phyloP scores from a whole-genome alignment of 2,888 invertebrate species.

The Aspidiotus rigidus region DNA sequence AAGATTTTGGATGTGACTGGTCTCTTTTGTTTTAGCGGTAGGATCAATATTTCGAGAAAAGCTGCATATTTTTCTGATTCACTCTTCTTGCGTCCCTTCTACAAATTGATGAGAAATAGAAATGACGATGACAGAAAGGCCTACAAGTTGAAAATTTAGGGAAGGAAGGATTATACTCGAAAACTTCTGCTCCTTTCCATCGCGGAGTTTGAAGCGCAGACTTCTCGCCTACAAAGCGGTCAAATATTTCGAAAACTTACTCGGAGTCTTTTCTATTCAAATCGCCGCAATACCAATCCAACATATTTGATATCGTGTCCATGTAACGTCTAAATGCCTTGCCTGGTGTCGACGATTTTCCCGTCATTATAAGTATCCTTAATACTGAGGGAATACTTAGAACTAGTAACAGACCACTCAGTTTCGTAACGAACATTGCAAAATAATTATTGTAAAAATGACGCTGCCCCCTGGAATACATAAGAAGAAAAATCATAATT shows the following conservation, averaged over 20 bases:
- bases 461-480: constrained; percentile 56
- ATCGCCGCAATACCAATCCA: constrained; percentile 67
- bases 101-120: too few species aligned
- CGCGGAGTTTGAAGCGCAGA: too few species aligned
- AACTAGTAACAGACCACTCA: constrained; percentile 64
- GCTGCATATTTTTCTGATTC: too few species aligned
- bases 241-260: constrained; percentile 44
- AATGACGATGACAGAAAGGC: too few species aligned
- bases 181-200: too few species aligned
- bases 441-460: constrained; percentile 63
- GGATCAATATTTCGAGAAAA: too few species aligned
- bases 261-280: constrained; percentile 51
- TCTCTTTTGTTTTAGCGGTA: too few species aligned
- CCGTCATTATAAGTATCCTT: constrained; percentile 38
- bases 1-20: too few species aligned
- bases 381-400: constrained; percentile 66
- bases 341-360: constrained; percentile 38
- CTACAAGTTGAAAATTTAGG: too few species aligned
- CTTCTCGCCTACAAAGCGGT: not conserved
- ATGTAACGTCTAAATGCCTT: constrained; percentile 53
- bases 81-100: too few species aligned
- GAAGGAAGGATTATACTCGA: too few species aligned
- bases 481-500: constrained; percentile 15
- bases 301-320: constrained; percentile 65
- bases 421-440: constrained; percentile 60